Percentiles rank a stretch among this genome's conserved stretches.
These are phyloP conservation scores for cat (Felis catus) DNA, from an alignment of 2,113 vertebrate genomes.

Conservation along the genomic window DNA sequence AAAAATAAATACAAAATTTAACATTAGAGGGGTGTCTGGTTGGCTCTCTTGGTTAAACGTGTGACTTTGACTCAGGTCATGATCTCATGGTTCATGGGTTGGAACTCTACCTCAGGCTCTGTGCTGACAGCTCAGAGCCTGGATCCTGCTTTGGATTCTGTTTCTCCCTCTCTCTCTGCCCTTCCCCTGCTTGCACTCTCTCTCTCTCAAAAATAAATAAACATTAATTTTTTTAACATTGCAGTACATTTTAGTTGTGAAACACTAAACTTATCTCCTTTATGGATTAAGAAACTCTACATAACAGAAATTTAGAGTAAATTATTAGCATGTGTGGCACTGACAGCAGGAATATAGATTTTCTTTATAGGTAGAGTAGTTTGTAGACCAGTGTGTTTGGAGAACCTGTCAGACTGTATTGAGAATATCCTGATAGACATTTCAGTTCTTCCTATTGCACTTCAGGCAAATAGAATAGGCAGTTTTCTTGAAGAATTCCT, in stretches of 20 bases:
- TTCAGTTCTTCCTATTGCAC: constrained; percentile 20
- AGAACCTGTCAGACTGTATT: neutral
- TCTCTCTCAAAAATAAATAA: neutral
- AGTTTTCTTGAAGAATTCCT: constrained; percentile 43
- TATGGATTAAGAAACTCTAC: neutral
- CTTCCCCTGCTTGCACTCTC: no score
- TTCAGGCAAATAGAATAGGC: constrained; percentile 17
- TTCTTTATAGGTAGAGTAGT: neutral
- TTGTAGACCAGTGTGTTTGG: neutral
- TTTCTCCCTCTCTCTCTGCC: no score
- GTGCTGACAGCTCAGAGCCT: no score
- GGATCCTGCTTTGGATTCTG: no score
- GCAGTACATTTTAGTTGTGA: neutral
- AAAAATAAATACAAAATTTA: neutral
- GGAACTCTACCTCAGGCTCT: no score
- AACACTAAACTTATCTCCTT: neutral
- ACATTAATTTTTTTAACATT: neutral
- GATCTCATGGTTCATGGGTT: no score
- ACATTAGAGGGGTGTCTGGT: neutral
- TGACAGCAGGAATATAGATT: neutral
- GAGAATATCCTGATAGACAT: constrained; percentile 17
- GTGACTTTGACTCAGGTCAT: no score
- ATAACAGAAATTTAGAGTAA: neutral
- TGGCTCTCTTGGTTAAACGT: no score
- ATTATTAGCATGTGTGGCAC: neutral